A percentile compares a stretch with the other conserved stretches of the same genome.
Conservation (phyloP, 2,113 vertebrate genomes). For the Festucalex cinctus region DNA sequence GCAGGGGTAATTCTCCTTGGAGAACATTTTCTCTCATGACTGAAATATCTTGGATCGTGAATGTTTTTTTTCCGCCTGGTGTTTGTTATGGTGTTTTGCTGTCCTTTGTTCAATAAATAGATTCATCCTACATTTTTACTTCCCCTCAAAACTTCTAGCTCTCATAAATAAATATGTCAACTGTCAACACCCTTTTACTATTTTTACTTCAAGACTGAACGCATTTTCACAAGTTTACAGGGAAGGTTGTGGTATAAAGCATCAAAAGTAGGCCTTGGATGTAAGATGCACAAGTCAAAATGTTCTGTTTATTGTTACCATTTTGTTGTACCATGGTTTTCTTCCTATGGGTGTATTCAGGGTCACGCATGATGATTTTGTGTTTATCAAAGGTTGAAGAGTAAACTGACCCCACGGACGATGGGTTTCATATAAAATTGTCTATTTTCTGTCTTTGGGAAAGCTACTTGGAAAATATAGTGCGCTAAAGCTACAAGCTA, state of each 20-base stretch:
- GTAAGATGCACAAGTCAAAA: slow-evolving; percentile 6
- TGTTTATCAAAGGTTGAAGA: slow-evolving; percentile 27
- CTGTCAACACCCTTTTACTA: slow-evolving; percentile 35
- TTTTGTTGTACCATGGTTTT: slow-evolving; percentile 22
- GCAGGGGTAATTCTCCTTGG: slow-evolving; percentile 68
- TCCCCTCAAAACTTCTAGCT: slow-evolving; percentile 54
- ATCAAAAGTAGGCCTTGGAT: slow-evolving; percentile 33
- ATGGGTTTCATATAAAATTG: neutral
- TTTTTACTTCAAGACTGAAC: slow-evolving; percentile 48
- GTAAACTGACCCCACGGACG: slow-evolving; percentile 24
- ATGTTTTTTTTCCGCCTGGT: slow-evolving; percentile 39
- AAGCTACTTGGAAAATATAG: neutral
- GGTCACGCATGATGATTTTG: slow-evolving; percentile 6
- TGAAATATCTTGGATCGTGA: slow-evolving; percentile 60
- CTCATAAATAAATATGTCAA: slow-evolving; percentile 60
- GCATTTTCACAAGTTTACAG: slow-evolving; percentile 13
- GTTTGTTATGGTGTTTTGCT: slow-evolving; percentile 72
- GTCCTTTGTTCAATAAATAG: slow-evolving; percentile 74
- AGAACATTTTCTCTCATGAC: slow-evolving; percentile 65
- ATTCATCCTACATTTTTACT: slow-evolving; percentile 61
- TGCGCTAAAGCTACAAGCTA: too few relatives aligned
- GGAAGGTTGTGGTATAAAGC: slow-evolving; percentile 17
- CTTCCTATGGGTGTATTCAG: slow-evolving; percentile 11
- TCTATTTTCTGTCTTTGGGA: neutral
- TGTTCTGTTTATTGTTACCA: slow-evolving; percentile 24